Conservation (phyloP, 2,888 invertebrate species). For the Amphiduros pacificus region DNA sequence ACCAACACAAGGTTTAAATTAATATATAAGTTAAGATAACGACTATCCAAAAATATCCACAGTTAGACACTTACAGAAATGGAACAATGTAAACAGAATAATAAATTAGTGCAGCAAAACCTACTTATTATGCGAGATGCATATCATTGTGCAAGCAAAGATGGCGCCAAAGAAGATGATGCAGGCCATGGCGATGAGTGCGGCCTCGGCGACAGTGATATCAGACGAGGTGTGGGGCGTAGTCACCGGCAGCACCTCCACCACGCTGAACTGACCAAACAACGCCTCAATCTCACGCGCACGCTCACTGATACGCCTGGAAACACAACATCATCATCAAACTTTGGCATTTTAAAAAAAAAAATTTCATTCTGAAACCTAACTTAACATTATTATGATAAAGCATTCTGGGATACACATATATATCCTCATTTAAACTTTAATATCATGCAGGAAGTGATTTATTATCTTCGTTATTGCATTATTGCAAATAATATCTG, state of each 20-base stretch:
- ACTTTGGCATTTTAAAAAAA: background rate
- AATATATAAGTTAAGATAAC: too few relatives aligned
- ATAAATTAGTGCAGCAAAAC: conserved; percentile 5
- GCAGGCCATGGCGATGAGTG: conserved; percentile 32
- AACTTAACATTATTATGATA: background rate
- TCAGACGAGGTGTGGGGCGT: background rate
- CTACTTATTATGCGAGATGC: conserved; percentile 32
- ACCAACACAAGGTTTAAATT: too few relatives aligned
- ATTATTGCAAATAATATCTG: too few relatives aligned
- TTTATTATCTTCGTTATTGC: too few relatives aligned
- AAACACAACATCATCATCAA: conserved; percentile 3
- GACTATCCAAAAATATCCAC: background rate
- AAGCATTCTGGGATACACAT: too few relatives aligned
- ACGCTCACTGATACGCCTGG: conserved; percentile 14
- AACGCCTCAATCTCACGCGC: conserved; percentile 17
- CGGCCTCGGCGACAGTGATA: conserved; percentile 29
- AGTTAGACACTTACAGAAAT: background rate
- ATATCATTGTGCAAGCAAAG: conserved; percentile 27
- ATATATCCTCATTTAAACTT: too few relatives aligned
- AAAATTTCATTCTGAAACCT: background rate
- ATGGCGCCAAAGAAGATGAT: conserved; percentile 32
- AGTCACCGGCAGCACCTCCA: conserved; percentile 2
- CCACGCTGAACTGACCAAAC: conserved; percentile 7
- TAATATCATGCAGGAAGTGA: too few relatives aligned
- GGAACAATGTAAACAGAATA: background rate